These are phyloP conservation scores for Nowickia ferox DNA, from an alignment of 2,888 invertebrate genomes.

Conservation along the genomic window DNA sequence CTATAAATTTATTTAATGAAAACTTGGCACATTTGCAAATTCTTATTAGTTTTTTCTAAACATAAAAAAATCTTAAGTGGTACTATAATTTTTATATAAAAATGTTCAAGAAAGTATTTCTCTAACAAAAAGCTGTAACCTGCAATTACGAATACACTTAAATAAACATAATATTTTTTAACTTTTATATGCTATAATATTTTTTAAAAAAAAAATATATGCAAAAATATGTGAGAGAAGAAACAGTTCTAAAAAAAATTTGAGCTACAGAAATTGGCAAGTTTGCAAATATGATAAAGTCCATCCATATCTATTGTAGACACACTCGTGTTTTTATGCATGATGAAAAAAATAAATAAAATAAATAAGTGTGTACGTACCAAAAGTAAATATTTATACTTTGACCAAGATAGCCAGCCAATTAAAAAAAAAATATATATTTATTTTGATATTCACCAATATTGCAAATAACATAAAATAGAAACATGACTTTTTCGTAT, in stretches of 20 bases:
- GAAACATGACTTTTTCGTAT: neutral
- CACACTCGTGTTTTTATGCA: neutral
- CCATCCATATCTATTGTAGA: neutral
- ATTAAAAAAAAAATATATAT: slow-evolving; percentile 7
- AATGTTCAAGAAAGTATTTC: neutral
- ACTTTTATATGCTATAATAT: neutral
- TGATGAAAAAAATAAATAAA: neutral
- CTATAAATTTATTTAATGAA: slow-evolving; percentile 48
- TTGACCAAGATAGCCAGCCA: slow-evolving; percentile 24
- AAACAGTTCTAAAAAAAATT: neutral
- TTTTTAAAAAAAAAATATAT: slow-evolving; percentile 10
- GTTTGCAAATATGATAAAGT: slow-evolving; percentile 33
- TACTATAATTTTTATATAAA: neutral
- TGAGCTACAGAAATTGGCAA: slow-evolving; percentile 18
- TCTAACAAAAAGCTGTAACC: slow-evolving; percentile 41
- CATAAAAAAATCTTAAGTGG: neutral
- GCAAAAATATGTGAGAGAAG: neutral
- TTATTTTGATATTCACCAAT: neutral
- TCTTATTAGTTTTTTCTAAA: slow-evolving; percentile 22
- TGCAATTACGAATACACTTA: slow-evolving; percentile 55
- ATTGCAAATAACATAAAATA: slow-evolving; percentile 13
- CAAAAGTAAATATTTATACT: neutral
- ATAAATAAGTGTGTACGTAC: neutral
- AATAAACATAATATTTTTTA: slow-evolving; percentile 51
- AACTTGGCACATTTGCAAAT: slow-evolving; percentile 57